A percentile compares a stretch with the other conserved stretches of the same genome.
These are phyloP conservation scores for Calvadosia cruxmelitensis DNA, from an alignment of 30 jellyfish, hydroid and myxozoan species.

Conservation along the genomic window DNA sequence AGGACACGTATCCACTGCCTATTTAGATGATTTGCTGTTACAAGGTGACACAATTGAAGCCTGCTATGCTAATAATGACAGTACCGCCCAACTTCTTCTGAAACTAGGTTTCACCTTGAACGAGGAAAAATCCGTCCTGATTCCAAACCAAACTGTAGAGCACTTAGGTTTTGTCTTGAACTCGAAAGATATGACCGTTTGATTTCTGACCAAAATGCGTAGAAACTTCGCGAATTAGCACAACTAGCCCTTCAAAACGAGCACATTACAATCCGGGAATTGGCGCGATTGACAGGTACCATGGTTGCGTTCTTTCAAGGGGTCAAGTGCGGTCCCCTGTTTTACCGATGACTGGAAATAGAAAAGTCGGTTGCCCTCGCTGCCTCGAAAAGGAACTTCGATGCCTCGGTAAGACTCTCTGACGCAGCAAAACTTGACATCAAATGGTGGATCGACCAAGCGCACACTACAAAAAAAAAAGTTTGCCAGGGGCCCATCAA, in stretches of 20 bases:
- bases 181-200: conserved; percentile 8
- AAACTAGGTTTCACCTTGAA: conserved; percentile 21
- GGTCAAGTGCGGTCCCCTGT: too few relatives aligned
- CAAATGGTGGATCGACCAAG: conserved; percentile 24
- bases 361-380: conserved; percentile 18
- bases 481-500: conserved; percentile 7
- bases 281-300: too few relatives aligned
- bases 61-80: conserved; percentile 1
- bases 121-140: conserved; percentile 11
- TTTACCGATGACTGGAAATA: conserved; percentile 15
- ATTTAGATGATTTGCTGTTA: background rate
- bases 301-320: too few relatives aligned
- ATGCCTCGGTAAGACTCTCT: background rate
- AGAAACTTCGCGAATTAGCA: too few relatives aligned
- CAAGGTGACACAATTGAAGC: conserved; percentile 14
- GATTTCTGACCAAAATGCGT: too few relatives aligned
- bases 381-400: conserved; percentile 1
- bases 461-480: background rate
- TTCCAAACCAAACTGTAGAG: conserved; percentile 19
- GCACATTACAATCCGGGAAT: too few relatives aligned
- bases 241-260: too few relatives aligned
- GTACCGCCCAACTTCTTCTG: conserved; percentile 4
- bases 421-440: background rate
- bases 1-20: background rate
- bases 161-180: conserved; percentile 17